Percentiles rank a stretch among this genome's conserved stretches.
These are phyloP conservation scores for Zoanthus sociatus DNA, from an alignment of 92 coral and sea anemone genomes.

Conservation along the genomic window DNA sequence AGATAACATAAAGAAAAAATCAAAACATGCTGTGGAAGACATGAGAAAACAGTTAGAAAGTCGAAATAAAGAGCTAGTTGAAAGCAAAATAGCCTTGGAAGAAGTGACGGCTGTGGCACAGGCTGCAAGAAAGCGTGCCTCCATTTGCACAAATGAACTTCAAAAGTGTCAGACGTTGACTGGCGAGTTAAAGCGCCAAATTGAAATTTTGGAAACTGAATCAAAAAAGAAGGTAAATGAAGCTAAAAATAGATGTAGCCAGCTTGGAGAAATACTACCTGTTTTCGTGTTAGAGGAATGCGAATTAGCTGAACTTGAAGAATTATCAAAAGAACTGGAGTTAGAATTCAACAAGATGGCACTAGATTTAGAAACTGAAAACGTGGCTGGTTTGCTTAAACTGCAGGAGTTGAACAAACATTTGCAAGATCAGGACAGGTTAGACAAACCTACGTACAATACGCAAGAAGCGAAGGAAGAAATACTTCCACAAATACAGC, in stretches of 20 bases:
- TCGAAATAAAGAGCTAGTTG: constrained; percentile 1
- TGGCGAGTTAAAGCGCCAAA: constrained; percentile 60
- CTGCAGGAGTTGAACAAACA: too few species aligned
- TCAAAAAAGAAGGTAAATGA: constrained; percentile 35
- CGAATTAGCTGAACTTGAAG: too few species aligned
- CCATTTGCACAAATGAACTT: constrained; percentile 55
- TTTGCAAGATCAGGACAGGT: too few species aligned
- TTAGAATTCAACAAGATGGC: too few species aligned
- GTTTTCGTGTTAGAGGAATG: too few species aligned
- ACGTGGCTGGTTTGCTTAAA: too few species aligned
- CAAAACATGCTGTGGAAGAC: constrained; percentile 20
- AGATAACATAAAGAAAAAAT: constrained; percentile 9
- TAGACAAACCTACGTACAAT: too few species aligned
- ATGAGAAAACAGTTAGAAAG: constrained; percentile 25
- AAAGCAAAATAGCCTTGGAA: constrained; percentile 15
- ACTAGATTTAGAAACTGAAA: too few species aligned
- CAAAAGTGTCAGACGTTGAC: constrained; percentile 52
- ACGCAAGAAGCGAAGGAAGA: too few species aligned
- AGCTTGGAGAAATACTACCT: too few species aligned
- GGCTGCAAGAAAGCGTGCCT: constrained; percentile 33
- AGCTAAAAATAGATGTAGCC: too few species aligned
- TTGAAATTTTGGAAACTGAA: constrained; percentile 55
- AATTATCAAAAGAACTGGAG: too few species aligned
- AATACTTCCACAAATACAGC: background rate
- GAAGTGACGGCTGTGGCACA: background rate